Evolutionary conservation across 2,797 vertebrate species (phyloP).

Genomic region (Cercopithecus petaurista): DNA sequence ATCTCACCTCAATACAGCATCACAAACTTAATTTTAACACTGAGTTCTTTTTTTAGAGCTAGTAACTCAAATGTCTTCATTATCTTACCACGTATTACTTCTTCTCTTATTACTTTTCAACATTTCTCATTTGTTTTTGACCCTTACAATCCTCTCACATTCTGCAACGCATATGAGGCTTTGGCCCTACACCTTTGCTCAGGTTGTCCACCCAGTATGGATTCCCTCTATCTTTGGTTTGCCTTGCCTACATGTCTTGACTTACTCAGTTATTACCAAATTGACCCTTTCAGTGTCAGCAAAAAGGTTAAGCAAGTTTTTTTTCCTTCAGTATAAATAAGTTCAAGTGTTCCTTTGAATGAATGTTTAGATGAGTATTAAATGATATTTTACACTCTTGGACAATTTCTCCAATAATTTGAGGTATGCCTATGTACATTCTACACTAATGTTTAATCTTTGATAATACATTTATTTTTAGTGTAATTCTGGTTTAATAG

Average conservation of each 20-base stretch:
- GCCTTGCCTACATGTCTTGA: not conserved
- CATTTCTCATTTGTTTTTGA: not conserved
- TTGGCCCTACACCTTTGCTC: not conserved
- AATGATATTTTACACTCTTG: not conserved
- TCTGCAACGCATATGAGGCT: not conserved
- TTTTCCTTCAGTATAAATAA: not conserved
- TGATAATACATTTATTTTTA: slow-evolving; percentile 4
- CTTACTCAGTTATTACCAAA: not conserved
- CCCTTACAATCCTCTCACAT: not conserved
- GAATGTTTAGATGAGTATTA: not conserved
- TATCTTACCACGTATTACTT: not conserved
- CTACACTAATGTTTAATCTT: slow-evolving; percentile 25
- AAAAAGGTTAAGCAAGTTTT: not conserved
- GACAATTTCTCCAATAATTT: not conserved
- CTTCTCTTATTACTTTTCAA: not conserved
- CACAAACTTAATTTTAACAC: not conserved
- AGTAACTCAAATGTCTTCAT: not conserved
- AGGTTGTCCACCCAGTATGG: not conserved
- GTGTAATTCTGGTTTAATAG: not conserved
- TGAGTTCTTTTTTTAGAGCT: not conserved
- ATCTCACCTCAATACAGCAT: not conserved
- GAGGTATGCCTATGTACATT: not conserved
- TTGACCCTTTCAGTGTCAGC: not conserved
- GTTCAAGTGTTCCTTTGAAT: slow-evolving; percentile 3
- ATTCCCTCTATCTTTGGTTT: not conserved